Evolutionary conservation across 1,140 invertebrate species (phyloP).

Genomic region (Riptortus pedestris): DNA sequence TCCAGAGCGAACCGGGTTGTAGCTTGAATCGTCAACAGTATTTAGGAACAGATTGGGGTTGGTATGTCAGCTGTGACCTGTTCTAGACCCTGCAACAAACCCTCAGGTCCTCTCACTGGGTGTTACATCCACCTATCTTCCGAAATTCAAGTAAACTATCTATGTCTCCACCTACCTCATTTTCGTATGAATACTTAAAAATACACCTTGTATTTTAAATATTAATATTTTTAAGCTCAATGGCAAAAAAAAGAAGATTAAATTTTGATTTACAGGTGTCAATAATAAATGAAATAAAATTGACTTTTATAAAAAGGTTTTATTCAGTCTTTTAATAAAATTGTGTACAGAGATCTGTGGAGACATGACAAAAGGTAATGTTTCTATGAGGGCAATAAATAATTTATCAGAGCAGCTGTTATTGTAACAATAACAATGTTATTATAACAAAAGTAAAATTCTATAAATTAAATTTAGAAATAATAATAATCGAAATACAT

Average conservation of each 20-base stretch:
- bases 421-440: too few species aligned
- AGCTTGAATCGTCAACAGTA: neutral
- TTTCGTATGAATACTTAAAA: too few species aligned
- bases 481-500: too few species aligned
- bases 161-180: neutral
- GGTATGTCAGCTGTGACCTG: conserved; percentile 1
- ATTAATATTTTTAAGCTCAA: too few species aligned
- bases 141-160: neutral
- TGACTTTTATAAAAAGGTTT: too few species aligned
- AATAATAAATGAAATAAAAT: too few species aligned
- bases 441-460: too few species aligned
- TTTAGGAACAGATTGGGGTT: neutral
- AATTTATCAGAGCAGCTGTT: neutral
- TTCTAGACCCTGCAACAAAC: conserved; percentile 51
- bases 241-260: too few species aligned
- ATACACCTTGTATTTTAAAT: too few species aligned
- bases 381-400: neutral
- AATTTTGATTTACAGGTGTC: too few species aligned
- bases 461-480: too few species aligned
- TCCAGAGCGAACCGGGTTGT: neutral
- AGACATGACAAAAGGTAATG: neutral
- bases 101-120: conserved; percentile 46
- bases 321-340: too few species aligned
- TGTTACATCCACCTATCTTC: conserved; percentile 11
- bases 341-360: neutral